Evolutionary conservation across 2,888 invertebrate species (phyloP), one percentile per base, ranked within the genome.

Genomic region (Axea sp.): DNA sequence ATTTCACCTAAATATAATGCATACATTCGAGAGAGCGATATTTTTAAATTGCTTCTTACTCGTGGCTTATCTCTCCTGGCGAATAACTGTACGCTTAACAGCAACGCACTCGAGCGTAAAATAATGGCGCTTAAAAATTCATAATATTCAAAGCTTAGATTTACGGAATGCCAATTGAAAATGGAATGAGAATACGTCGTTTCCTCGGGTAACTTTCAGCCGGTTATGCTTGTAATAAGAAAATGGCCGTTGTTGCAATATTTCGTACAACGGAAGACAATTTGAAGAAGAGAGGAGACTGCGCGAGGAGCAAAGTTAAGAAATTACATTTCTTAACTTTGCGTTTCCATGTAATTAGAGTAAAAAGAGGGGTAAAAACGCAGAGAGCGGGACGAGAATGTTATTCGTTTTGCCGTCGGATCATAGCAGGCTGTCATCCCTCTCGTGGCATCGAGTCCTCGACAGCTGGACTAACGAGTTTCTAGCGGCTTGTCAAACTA

Each of bases 121-220:
- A 67, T 71, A 75, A 71, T 65, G 57, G 60, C 31, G 59, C 65
- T 60, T 51, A 60, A 51, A 60, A 67, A 71, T 72, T 62, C 71
- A 60, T 71, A 60, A 45, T 49, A 67, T 30, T 31, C 15, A 41
- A 67, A 24, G 59, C 39, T 39, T 39, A 43, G 69, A 75, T 67
- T 73, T 60, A 45, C 43, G 43, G 64, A 72, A 71, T 73, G 49
- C 59, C 60, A 45, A 37, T 24, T 43, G 45, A 3, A 62, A 57
- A 39, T 51, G 22, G 31, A 33, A 12, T n/a, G 55, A 12, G 30
- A 39, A 39, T 33, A 39, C 35, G 37, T 47, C 31, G 31, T 45
- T 60, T 43, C 31, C 39, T 37, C 37, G 41, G 39, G 31, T 14
- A 5, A 49, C 35, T 35, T 30, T 33, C 12, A n/a, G 22, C 11